Evolutionary conservation across 2,113 vertebrate genomes (phyloP), one percentile per base, ranked within the genome.

Genomic region (Odontophorus gujanensis): DNA sequence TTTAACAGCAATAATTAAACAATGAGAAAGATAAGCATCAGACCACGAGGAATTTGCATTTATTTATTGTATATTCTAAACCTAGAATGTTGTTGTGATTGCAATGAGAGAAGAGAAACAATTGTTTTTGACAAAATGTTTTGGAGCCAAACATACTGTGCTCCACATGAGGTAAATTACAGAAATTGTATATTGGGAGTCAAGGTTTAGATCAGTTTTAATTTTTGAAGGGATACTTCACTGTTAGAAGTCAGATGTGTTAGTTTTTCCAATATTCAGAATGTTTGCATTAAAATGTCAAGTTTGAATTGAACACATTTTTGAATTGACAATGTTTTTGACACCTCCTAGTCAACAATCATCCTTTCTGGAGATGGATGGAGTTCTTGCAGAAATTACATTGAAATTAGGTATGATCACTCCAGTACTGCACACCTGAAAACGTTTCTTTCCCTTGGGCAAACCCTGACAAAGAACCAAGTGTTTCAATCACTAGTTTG

Each of bases 101-200:
- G 51, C 8, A 2, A 91, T 93, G 95, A 93, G 68, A 90, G 85
- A 81, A 59, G 38, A 87, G 79, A 90, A 91, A 92, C 93, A 85
- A 93, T 87, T 91, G 50, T 38, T 94, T 95, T 95, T 95, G 94
- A 92, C 91, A 91, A 85, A 93, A 51, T 91, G 34, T 65, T 93
- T 89, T 91, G 32, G 61, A 91, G 91, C 94, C 92, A 93, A 94
- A 65, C 50, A 43, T 89, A 92, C 69, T 91, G 89, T 73, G 38
- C 84, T 94, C 86, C 62, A 63, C 85, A 82, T 95, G 93, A 97
- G 84, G 81, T 88, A 87, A 91, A 68, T 76, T 89, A 17, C 40
- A 79, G 84, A 96, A 90, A 91, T 65, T 67, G 81, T 84, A 40
- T 76, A 79, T 85, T 92, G 83, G 78, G 66, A 97, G 82, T 89